Conservation (phyloP, 1,140 invertebrate genomes). For the Pristionchus pacificus region DNA sequence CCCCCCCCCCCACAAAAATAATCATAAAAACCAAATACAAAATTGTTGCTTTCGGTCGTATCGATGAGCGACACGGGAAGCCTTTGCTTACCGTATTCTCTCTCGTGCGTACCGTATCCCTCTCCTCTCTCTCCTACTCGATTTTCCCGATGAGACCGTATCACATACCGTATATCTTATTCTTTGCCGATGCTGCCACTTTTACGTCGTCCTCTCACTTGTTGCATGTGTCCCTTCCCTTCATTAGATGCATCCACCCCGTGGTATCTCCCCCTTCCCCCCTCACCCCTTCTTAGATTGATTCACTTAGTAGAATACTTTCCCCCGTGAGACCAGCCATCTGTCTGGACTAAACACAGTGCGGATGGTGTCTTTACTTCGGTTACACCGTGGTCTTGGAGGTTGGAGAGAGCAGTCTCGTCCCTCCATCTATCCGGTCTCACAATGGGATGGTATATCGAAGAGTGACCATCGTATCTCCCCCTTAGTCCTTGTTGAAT, state of each 20-base stretch:
- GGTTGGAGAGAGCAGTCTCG: not conserved
- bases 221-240: not conserved
- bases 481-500: too few relatives aligned
- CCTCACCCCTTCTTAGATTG: not conserved
- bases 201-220: too few relatives aligned
- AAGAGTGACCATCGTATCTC: too few relatives aligned
- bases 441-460: too few relatives aligned
- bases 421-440: not conserved
- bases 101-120: not conserved
- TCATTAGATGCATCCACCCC: not conserved
- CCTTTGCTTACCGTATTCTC: not conserved
- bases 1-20: too few relatives aligned
- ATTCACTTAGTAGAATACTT: too few relatives aligned
- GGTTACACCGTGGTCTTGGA: too few relatives aligned
- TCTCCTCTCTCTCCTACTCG: not conserved
- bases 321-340: too few relatives aligned
- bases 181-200: not conserved
- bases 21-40: not conserved
- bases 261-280: not conserved
- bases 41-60: not conserved
- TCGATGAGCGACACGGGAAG: not conserved
- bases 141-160: not conserved
- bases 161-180: not conserved
- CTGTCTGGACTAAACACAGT: too few relatives aligned
- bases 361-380: too few relatives aligned